These are phyloP conservation scores for Cochlearius cochlearius DNA, from an alignment of 2,113 vertebrate species.

Conservation along the genomic window DNA sequence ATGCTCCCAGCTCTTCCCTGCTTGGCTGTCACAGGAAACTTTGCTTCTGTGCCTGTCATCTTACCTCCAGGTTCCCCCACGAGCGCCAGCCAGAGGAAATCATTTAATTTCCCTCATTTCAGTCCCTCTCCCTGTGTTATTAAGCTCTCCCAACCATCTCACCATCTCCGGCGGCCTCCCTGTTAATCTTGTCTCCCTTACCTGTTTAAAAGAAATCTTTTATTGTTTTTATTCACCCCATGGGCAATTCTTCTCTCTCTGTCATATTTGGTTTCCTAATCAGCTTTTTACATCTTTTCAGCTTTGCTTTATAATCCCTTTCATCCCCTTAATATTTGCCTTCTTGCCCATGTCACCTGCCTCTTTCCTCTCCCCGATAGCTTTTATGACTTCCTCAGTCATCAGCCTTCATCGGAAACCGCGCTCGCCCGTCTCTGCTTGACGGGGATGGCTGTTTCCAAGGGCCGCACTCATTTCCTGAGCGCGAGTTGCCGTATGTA, in stretches of 20 bases:
- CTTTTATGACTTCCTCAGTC: conserved; percentile 54
- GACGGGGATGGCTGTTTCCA: conserved; percentile 30
- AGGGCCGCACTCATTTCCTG: conserved; percentile 44
- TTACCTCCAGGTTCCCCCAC: not conserved
- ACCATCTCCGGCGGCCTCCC: not conserved
- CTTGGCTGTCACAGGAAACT: not conserved
- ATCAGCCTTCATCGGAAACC: not conserved
- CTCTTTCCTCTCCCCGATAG: not conserved
- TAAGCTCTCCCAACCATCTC: not conserved
- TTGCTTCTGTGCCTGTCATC: not conserved
- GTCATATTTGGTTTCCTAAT: conserved; percentile 58
- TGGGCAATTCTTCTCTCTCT: conserved; percentile 4
- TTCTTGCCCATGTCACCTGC: conserved; percentile 19
- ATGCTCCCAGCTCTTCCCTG: not conserved
- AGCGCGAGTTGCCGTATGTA: not conserved
- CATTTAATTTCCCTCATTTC: not conserved
- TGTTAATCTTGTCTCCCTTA: conserved; percentile 10
- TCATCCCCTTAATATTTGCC: conserved; percentile 51
- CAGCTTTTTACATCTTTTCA: conserved; percentile 52
- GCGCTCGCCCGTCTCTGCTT: not conserved
- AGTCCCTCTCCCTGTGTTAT: not conserved
- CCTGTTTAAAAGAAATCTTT: conserved; percentile 16
- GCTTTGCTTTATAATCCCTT: conserved; percentile 48
- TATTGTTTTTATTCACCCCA: conserved; percentile 28
- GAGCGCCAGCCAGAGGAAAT: not conserved